Conservation (phyloP, 1,140 invertebrate species). For the Meloidogyne exigua region DNA sequence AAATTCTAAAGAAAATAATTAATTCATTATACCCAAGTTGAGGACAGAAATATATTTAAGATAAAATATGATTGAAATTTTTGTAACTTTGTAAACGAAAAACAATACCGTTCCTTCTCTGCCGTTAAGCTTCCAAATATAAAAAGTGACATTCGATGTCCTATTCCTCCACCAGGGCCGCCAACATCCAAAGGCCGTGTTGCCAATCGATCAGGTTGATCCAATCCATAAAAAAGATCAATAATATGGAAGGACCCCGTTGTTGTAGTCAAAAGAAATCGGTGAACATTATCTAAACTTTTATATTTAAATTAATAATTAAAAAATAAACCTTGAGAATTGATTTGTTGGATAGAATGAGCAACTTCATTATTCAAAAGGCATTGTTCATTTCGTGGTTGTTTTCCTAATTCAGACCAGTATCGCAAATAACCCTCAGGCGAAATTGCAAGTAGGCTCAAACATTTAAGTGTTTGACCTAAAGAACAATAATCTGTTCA, state of each 20-base stretch:
- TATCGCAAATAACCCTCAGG: constrained; percentile 37
- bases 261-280: constrained; percentile 39
- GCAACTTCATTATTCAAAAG: constrained; percentile 42
- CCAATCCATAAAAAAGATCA: constrained; percentile 32
- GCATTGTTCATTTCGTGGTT: constrained; percentile 29
- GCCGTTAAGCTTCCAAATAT: constrained; percentile 25
- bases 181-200: constrained; percentile 33
- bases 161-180: constrained; percentile 25
- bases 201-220: constrained; percentile 28
- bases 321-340: constrained; percentile 30
- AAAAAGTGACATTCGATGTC: constrained; percentile 31
- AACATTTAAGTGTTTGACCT: constrained; percentile 13
- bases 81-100: no score
- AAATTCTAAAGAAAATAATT: constrained; percentile 10
- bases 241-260: constrained; percentile 39
- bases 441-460: constrained; percentile 23
- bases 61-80: no score
- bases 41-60: no score
- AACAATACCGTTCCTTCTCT: constrained; percentile 25
- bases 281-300: constrained; percentile 34
- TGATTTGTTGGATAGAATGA: constrained; percentile 30
- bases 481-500: no score
- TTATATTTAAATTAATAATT: constrained; percentile 19
- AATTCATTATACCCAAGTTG: no score
- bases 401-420: constrained; percentile 39